Evolutionary conservation across 1,140 invertebrate species (phyloP).

Genomic region (Drosophila bifasciata): DNA sequence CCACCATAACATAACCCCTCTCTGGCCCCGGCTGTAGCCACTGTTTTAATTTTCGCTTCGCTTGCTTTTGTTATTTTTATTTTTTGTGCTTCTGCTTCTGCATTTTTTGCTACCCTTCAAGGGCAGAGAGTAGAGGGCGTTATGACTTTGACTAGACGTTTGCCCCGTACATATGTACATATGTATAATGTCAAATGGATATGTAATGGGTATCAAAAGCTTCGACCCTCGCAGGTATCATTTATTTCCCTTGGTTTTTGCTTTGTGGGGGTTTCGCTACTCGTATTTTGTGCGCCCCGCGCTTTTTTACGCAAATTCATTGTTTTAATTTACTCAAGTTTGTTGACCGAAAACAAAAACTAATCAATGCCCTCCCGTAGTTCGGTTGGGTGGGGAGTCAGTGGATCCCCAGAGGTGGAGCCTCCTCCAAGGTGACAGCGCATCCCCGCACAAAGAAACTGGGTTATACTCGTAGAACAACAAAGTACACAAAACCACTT

Average conservation of each 20-base stretch:
- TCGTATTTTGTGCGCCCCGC: slow-evolving; percentile 45
- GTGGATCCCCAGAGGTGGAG: neutral
- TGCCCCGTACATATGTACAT: no score
- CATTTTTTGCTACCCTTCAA: no score
- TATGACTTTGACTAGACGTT: no score
- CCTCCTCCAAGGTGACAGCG: slow-evolving; percentile 51
- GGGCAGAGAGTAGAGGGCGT: no score
- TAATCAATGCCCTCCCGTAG: slow-evolving; percentile 58
- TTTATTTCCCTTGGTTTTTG: slow-evolving; percentile 21
- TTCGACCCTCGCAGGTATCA: neutral
- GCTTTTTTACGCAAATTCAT: slow-evolving; percentile 81
- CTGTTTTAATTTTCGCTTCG: slow-evolving; percentile 74
- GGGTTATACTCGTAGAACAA: slow-evolving; percentile 55
- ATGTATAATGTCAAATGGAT: no score
- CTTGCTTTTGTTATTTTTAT: slow-evolving; percentile 49
- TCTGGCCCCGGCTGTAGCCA: slow-evolving; percentile 12
- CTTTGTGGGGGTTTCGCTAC: slow-evolving; percentile 21
- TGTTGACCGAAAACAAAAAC: slow-evolving; percentile 82
- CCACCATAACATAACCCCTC: neutral
- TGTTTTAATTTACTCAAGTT: slow-evolving; percentile 82
- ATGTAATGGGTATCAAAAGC: no score
- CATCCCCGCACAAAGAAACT: slow-evolving; percentile 27
- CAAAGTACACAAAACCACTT: slow-evolving; percentile 6
- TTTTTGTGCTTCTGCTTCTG: slow-evolving; percentile 20
- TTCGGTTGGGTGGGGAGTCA: neutral